Base-by-base conservation (phyloP, 1,140 invertebrate genomes). In the Leptopilina boulardi region DNA sequence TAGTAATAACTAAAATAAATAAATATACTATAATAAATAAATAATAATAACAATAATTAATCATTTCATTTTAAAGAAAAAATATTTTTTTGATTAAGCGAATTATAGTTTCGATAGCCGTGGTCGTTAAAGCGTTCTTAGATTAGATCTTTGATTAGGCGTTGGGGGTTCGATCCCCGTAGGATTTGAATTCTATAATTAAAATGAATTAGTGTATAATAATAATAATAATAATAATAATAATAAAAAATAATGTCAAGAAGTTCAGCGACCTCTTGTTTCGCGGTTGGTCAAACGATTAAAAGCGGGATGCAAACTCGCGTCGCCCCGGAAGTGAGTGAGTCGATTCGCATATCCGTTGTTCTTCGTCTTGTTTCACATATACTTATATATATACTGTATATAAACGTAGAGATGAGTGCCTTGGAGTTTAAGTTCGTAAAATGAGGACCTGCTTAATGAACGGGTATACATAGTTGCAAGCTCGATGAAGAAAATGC, bases 401-500 rank as follows among this genome's bases (percentile, higher is more conserved):
- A 26, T 59, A 59, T 21, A 56, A 26, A 26, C 2, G 21, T 59
- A 59, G 18, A 21, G 6, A 18, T 15, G n/a, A 18, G 54, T 18
- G 3, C 51, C 19, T 59, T 21, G 54, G 21, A 38, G 5, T 59
- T 59, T 59, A 19, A 59, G 18, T 59, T 59, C 11, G 21, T 23
- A 66, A 38, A 38, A 30, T 13, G 56, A n/a, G 10, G 23, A 30
- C 56, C 56, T 66, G 56, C 26, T 66, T 66, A 66, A 66, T 66
- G 56, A 66, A 66, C 56, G 56, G 23, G 34, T 38, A 6, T 38
- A 38, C 34, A 23, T 23, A 23, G 56, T 59, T 18, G 66, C 30
- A 66, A 38, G 70, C 73, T 83, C 80, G 74, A 79, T 76, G 71
- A 83, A 80, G 80, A 82, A 77, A 82, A 78, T 76, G 76, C 59